Evolutionary conservation across 2,113 vertebrate genomes (phyloP).

Genomic region (Varanus komodoensis): DNA sequence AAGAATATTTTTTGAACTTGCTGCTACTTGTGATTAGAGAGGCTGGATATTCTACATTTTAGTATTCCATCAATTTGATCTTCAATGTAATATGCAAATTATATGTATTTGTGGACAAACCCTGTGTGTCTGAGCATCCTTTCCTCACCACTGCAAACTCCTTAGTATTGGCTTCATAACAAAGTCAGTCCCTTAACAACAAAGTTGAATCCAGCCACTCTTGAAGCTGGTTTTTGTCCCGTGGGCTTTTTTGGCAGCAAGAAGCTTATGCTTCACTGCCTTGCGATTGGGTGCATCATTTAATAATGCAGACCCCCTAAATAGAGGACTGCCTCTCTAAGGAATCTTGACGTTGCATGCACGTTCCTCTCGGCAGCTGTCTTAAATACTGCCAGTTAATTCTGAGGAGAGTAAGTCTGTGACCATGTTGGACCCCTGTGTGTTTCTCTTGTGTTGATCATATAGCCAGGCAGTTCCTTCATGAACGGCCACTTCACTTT

Average conservation of each 20-base stretch:
- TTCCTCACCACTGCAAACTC: too few species aligned
- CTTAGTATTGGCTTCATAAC: too few species aligned
- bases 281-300: not conserved
- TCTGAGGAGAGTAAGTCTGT: fast-evolving
- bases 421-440: not conserved
- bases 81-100: not conserved
- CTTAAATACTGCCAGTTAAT: not conserved
- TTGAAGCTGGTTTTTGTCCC: not conserved
- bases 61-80: not conserved
- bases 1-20: too few species aligned
- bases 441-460: not conserved
- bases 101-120: too few species aligned
- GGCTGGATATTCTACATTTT: not conserved
- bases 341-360: conserved; percentile 8
- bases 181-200: too few species aligned
- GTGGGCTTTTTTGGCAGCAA: not conserved
- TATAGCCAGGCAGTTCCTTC: not conserved
- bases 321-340: conserved; percentile 35
- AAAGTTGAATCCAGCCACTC: too few species aligned
- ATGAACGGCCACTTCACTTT: not conserved
- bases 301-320: conserved; percentile 19
- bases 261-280: conserved; percentile 34
- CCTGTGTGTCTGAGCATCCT: too few species aligned
- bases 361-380: not conserved
- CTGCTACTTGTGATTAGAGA: not conserved